Conservation (phyloP, 2,888 invertebrate genomes). For the Orchestes rusci region DNA sequence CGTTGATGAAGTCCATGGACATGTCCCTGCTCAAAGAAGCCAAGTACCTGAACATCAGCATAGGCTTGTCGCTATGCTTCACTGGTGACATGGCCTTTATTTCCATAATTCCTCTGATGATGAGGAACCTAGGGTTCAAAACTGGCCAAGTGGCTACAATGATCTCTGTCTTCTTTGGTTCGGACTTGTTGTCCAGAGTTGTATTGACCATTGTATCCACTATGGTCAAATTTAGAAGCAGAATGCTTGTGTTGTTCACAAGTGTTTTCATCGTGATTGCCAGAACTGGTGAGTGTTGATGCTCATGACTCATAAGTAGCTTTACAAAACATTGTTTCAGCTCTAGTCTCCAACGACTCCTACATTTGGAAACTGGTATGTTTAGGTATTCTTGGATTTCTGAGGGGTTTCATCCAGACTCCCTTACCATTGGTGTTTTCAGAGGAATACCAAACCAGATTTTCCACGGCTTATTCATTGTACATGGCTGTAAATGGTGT, state of each 20-base stretch:
- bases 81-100: conserved; percentile 65
- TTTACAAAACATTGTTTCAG: conserved; percentile 40
- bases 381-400: conserved; percentile 57
- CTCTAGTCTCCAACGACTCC: conserved; percentile 50
- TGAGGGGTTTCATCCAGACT: conserved; percentile 64
- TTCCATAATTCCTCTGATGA: conserved; percentile 59
- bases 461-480: conserved; percentile 65
- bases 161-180: conserved; percentile 61
- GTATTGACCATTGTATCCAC: conserved; percentile 55
- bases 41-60: conserved; percentile 59
- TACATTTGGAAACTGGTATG: conserved; percentile 53
- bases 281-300: conserved; percentile 54
- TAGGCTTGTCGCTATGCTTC: conserved; percentile 61
- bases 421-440: conserved; percentile 64
- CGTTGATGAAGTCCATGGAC: conserved; percentile 54
- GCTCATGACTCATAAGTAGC: neutral
- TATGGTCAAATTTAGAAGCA: conserved; percentile 54
- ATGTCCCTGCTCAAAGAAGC: conserved; percentile 55
- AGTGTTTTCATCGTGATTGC: conserved; percentile 59
- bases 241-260: conserved; percentile 58
- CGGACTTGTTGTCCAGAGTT: conserved; percentile 61
- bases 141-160: conserved; percentile 57
- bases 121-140: conserved; percentile 51
- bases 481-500: conserved; percentile 66
- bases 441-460: conserved; percentile 60